These are phyloP conservation scores for Paragorgia papillata DNA, from an alignment of 92 coral and sea anemone genomes.

Conservation along the genomic window DNA sequence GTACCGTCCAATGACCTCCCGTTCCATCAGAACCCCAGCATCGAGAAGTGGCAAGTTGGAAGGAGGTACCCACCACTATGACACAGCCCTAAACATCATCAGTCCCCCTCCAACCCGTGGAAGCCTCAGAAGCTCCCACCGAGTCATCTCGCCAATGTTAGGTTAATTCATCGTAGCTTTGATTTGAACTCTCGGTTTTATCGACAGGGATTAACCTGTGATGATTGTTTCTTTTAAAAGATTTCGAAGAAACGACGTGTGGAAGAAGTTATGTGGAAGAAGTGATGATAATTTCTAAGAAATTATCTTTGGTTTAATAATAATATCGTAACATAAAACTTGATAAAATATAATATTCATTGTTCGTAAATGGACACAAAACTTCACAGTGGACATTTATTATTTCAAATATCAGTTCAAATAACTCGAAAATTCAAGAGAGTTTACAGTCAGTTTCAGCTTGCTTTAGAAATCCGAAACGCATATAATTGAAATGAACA, in stretches of 20 bases:
- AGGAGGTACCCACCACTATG: constrained; percentile 20
- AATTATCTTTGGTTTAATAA: neutral
- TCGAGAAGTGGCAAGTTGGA: constrained; percentile 42
- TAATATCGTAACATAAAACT: neutral
- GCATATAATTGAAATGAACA: too few relatives aligned
- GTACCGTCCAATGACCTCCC: constrained; percentile 35
- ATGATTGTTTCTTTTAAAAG: neutral
- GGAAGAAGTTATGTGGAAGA: neutral
- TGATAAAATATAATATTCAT: too few relatives aligned
- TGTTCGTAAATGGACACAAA: too few relatives aligned
- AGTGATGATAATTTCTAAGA: neutral
- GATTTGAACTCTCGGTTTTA: neutral
- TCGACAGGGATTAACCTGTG: neutral
- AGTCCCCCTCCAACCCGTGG: constrained; percentile 41
- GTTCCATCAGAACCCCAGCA: constrained; percentile 35
- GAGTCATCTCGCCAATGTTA: constrained; percentile 28
- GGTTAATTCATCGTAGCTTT: neutral
- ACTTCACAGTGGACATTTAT: too few relatives aligned
- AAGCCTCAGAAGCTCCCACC: constrained; percentile 19
- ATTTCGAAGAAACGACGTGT: neutral
- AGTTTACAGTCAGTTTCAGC: too few relatives aligned
- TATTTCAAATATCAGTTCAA: too few relatives aligned
- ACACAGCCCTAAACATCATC: constrained; percentile 10
- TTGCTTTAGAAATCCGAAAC: too few relatives aligned
- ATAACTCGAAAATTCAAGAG: too few relatives aligned